Evolutionary conservation across 2,113 vertebrate genomes (phyloP), one percentile per base, ranked within the genome.

Genomic region (Antechinus flavipes): DNA sequence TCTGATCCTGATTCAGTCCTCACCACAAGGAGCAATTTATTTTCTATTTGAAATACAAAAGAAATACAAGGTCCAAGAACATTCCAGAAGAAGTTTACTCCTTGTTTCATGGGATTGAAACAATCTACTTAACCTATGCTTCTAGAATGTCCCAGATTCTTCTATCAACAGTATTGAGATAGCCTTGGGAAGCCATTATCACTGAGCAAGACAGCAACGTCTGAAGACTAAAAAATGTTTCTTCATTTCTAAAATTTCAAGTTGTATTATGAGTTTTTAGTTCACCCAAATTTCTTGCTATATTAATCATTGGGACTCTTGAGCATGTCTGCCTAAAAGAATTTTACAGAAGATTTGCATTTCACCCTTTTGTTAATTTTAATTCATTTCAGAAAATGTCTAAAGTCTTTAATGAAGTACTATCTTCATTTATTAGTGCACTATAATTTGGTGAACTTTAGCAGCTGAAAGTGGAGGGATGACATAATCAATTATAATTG

Each of bases 401-500:
- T 98, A 93, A 97, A 98, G 96, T 96, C 97, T 97, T 98, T 96
- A 98, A 97, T 93, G 96, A 98, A 98, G 94, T 94, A 94, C 96
- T 97, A 95, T 96, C 96, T 97, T 98, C 96, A 96, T 96, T 97
- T 97, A 97, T 97, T 96, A 97, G 94, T 94, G 93, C 92, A 93
- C 96, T 98, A 94, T 98, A 98, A 98, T 97, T 97, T 98, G 89
- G 96, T 96, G 97, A 98, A 97, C 97, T 97, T 97, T 52, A 96
- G 93, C 90, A 95, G 92, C 92, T 96, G 96, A 96, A 98, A 96
- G 95, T 97, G 95, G 92, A 92, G 92, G 93, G 91, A 97, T 97
- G 97, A 97, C 96, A 97, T 97, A 97, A 97, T 97, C 97, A 98
- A 97, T 98, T 97, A 97, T 97, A 98, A 98, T 96, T 97, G 95